Base-by-base conservation (phyloP, 2,113 vertebrate species). In the Columbina picui region DNA sequence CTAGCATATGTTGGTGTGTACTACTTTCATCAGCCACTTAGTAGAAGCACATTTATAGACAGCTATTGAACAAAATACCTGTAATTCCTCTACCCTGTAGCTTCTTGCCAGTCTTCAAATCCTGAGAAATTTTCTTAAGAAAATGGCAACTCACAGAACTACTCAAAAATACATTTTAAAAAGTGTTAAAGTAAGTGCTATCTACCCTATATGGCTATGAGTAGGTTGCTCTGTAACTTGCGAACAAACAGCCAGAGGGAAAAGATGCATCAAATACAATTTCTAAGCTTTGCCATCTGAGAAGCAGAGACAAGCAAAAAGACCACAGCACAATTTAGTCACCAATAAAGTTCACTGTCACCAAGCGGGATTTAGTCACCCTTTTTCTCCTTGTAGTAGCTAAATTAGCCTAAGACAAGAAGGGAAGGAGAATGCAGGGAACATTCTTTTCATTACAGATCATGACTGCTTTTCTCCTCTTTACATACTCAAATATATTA, bases 391-490 rank as follows among this genome's bases (percentile, higher is more conserved):
- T 74, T 0, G 0, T n/a, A 86, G 74, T 43, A 94, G 68, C 63
- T 94, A 80, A 70, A 88, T 63, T 2, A 69, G 71, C 50, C 69
- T 55, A 91, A 69, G 64, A 70, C 43, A 80, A 60, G 87, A 94
- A 45, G 75, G 64, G 32, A 88, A 79, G 74, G 70, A 83, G 87
- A 96, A 90, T 0, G 0, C 60, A 81, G 68, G 79, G 65, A 89
- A 95, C 93, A 92, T 95, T 90, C 82, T 84, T 77, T 69, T 95
- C 30, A 11, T 50, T 81, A 86, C 38, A 88, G 56, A 65, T 86
- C 93, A 93, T 34, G 45, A 50, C 47, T 81, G 41, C n/a, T 87
- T 68, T 80, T 83, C 68, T 88, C 18, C 26, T 93, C 59, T 69
- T 84, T 49, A 86, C 16, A 36, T 10, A 43, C 21, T 64, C 83